These are phyloP conservation scores for Cheilosia variabilis DNA, from an alignment of 2,888 invertebrate species.

Conservation along the genomic window DNA sequence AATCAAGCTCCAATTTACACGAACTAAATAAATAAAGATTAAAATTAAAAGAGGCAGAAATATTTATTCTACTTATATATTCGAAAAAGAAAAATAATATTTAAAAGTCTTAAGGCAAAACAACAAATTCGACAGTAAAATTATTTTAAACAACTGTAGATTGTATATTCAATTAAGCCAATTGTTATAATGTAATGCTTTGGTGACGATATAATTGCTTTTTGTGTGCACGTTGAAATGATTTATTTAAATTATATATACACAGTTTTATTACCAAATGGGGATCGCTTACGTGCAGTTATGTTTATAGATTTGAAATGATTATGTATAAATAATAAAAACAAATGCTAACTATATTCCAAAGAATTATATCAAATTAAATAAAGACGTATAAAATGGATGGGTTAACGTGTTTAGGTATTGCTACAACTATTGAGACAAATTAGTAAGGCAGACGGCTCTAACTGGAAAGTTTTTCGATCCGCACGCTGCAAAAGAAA, in stretches of 20 bases:
- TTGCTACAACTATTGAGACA: neutral
- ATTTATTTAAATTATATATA: conserved; percentile 11
- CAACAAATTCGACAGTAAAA: neutral
- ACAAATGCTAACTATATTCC: neutral
- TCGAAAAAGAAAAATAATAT: conserved; percentile 10
- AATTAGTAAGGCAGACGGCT: too few species aligned
- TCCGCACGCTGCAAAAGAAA: too few species aligned
- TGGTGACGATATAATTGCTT: conserved; percentile 24
- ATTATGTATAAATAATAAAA: conserved; percentile 15
- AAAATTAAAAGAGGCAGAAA: conserved; percentile 33
- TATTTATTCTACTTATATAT: conserved; percentile 23
- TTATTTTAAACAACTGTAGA: neutral
- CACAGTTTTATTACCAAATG: conserved; percentile 12
- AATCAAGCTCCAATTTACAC: conserved; percentile 67
- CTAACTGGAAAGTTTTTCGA: too few species aligned
- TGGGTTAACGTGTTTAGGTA: neutral
- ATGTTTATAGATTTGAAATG: conserved; percentile 15
- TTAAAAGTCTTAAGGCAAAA: neutral
- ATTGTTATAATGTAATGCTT: conserved; percentile 4
- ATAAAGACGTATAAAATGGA: conserved; percentile 25
- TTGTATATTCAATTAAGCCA: conserved; percentile 13
- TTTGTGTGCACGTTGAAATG: conserved; percentile 21
- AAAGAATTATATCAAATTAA: conserved; percentile 37
- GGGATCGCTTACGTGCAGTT: conserved; percentile 20
- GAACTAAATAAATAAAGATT: conserved; percentile 18